A percentile compares a stretch with the other conserved stretches of the same genome.
Evolutionary conservation across 2,888 invertebrate species (phyloP).

Genomic region (Drosophila neutralis): DNA sequence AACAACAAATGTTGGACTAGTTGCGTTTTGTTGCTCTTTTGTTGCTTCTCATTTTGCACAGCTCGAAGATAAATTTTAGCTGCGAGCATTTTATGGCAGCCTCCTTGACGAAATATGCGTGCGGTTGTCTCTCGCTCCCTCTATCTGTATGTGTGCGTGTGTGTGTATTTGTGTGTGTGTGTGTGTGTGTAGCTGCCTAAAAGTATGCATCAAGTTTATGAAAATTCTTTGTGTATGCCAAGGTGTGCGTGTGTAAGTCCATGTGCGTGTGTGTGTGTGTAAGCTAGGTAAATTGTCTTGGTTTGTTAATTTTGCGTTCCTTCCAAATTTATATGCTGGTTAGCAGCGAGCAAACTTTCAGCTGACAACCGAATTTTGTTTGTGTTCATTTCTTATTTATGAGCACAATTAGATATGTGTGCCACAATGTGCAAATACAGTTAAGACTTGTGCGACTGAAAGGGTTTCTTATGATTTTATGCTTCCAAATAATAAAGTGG

Average conservation of each 20-base stretch:
- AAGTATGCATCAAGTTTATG: conserved; percentile 76
- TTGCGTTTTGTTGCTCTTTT: conserved; percentile 29
- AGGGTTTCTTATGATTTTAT: not conserved
- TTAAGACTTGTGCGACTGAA: conserved; percentile 1
- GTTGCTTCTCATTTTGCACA: conserved; percentile 10
- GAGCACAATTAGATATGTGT: conserved; percentile 55
- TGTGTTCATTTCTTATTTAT: conserved; percentile 68
- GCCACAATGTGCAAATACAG: conserved; percentile 32
- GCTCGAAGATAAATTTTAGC: conserved; percentile 64
- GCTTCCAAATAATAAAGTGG: not conserved
- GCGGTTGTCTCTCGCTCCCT: conserved; percentile 49
- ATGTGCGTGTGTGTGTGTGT: conserved; percentile 20
- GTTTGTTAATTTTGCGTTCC: conserved; percentile 72
- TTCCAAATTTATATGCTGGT: conserved; percentile 76
- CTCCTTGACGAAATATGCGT: conserved; percentile 69
- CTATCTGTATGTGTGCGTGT: not conserved
- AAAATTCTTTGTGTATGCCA: conserved; percentile 70
- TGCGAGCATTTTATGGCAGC: conserved; percentile 61
- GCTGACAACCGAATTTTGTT: conserved; percentile 56
- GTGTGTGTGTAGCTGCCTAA: conserved; percentile 30
- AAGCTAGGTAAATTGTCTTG: conserved; percentile 62
- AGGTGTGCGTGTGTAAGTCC: conserved; percentile 39
- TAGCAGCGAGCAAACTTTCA: conserved; percentile 61
- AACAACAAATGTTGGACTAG: conserved; percentile 28
- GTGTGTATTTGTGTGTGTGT: not conserved